Conservation (phyloP, 2,797 vertebrate species). For the Micromesistius poutassou region DNA sequence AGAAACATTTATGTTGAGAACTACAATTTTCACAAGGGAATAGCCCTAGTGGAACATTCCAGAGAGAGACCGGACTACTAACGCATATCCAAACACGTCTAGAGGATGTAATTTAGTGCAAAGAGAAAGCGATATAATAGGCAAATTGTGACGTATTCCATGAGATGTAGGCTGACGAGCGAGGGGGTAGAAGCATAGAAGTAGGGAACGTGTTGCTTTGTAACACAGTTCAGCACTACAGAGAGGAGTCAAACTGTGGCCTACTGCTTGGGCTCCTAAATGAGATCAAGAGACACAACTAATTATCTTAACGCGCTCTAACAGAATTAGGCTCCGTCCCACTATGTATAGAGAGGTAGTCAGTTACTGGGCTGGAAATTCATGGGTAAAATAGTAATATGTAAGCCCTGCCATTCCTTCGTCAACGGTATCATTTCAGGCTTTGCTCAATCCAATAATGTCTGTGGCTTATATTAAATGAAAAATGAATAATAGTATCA, state of each 20-base stretch:
- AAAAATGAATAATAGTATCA: background rate
- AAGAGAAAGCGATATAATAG: background rate
- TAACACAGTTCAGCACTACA: background rate
- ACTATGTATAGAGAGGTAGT: conserved; percentile 1
- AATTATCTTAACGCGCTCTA: background rate
- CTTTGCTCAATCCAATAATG: background rate
- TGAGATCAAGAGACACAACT: background rate
- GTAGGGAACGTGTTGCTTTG: background rate
- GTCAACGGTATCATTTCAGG: background rate
- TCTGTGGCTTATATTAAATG: background rate
- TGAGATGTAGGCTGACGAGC: background rate
- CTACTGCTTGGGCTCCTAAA: background rate
- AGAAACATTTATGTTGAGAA: too few species aligned
- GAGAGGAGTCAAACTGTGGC: background rate
- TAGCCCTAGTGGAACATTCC: background rate
- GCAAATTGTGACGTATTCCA: background rate
- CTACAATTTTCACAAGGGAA: background rate
- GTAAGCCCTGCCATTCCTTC: background rate
- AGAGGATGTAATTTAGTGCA: background rate
- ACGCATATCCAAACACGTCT: background rate
- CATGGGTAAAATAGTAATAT: background rate
- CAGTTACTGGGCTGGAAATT: background rate
- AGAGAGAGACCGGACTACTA: background rate
- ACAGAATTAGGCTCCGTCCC: background rate
- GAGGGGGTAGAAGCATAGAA: background rate